Evolutionary conservation across 1,140 invertebrate genomes (phyloP).

Genomic region (roundworm (Caenorhabditis elegans)): DNA sequence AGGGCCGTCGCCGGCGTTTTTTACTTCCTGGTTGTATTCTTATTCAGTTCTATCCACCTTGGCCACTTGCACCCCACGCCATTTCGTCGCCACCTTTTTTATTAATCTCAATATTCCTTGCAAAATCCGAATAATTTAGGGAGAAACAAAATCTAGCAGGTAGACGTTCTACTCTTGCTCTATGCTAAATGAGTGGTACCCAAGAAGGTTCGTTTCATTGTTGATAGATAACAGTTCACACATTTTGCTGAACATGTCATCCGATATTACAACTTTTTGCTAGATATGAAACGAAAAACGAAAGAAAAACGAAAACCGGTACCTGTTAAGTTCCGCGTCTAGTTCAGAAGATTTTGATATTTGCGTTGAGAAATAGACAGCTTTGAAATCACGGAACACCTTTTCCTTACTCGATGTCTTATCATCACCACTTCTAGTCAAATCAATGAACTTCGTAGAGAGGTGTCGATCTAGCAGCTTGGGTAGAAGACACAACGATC

Average conservation of each 20-base stretch:
- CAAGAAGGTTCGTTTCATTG: not conserved
- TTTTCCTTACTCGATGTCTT: not conserved
- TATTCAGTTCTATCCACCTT: not conserved
- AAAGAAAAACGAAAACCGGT: not conserved
- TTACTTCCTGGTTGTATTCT: slow-evolving; percentile 18
- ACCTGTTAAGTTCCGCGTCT: not conserved
- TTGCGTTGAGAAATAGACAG: too few relatives aligned
- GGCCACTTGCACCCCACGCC: not conserved
- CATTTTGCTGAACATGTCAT: not conserved
- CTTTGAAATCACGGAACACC: not conserved
- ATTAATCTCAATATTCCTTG: not conserved
- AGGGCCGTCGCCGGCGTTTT: not conserved
- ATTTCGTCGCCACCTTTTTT: not conserved
- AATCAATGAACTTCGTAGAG: not conserved
- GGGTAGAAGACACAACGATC: not conserved
- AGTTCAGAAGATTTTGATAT: not conserved
- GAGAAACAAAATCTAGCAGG: slow-evolving; percentile 9
- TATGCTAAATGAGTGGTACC: slow-evolving; percentile 16
- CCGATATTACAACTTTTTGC: not conserved
- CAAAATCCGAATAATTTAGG: not conserved
- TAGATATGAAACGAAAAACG: not conserved
- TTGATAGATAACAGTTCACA: not conserved
- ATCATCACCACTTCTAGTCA: not conserved
- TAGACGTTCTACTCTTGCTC: not conserved
- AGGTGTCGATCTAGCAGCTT: not conserved